Base-by-base conservation (phyloP, 2,888 invertebrate species). In the Aelia acuminata region DNA sequence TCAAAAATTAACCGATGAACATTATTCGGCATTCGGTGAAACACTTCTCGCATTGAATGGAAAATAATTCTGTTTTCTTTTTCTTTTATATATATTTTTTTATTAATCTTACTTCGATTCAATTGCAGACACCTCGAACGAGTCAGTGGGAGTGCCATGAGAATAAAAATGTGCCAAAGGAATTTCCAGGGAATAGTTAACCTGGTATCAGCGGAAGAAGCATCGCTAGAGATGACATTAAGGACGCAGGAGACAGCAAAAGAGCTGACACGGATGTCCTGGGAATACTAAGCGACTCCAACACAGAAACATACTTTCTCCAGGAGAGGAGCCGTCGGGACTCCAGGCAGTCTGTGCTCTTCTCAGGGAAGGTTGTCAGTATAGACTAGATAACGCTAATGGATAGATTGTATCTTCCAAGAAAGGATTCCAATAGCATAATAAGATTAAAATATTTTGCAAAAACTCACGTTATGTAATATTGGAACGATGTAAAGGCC, bases 231-330 rank as follows among this genome's bases (percentile, higher is more conserved):
- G 31, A 70, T 70, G 63, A 35, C 63, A 70, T 70, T 70, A 70
- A 70, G 63, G 63, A 31, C 63, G 63, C 63, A 57, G 26, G 57
- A 57, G 57, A 57, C 57, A 57, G 57, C 57, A 70, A 63, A 63
- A 63, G 63, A 70, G 35, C 63, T 70, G 63, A 70, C 63, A 70
- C 63, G 63, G 63, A 70, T 70, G 80, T 39, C 80, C n/a, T 13
- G 43, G 31, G 80, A 80, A 80, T 80, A 80, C 80, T 43, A 80
- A 80, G 43, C 13, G 80, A 13, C 39, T 80, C 80, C 43, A 80
- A 43, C 80, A 80, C 80, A 80, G 43, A 80, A 43, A 80, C 43
- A 80, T 80, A 80, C 80, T 80, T 80, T 80, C 80, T 80, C 80
- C 80, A 15, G 43, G 47, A 80, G 43, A 80, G 15, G 3, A 70